A percentile compares a stretch with the other conserved stretches of the same genome.
These are phyloP conservation scores for Tetragnatha montana DNA, from an alignment of 2,888 invertebrate species.

Conservation along the genomic window DNA sequence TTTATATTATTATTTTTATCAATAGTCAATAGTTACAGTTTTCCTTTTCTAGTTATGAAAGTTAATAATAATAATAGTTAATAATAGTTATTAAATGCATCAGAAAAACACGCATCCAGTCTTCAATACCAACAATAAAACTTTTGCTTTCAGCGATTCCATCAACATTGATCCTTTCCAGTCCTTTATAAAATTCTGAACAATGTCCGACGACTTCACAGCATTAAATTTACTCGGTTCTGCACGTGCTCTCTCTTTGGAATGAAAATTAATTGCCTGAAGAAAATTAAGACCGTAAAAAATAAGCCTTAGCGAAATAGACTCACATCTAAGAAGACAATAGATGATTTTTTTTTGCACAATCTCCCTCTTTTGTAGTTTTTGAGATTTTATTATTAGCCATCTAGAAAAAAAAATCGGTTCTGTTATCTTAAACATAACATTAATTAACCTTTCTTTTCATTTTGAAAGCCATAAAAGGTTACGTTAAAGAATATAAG, in stretches of 20 bases:
- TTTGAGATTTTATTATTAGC: not conserved
- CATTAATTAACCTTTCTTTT: not conserved
- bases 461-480: not conserved
- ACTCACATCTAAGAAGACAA: conserved; percentile 21
- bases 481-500: not conserved
- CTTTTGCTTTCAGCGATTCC: not conserved
- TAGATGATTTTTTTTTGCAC: not conserved
- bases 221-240: not conserved
- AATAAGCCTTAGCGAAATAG: not conserved
- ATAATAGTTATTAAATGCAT: too few species aligned
- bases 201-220: conserved; percentile 14
- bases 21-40: too few species aligned
- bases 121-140: not conserved
- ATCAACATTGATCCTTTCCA: not conserved
- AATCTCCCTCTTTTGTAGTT: not conserved
- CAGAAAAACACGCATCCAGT: too few species aligned
- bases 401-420: not conserved
- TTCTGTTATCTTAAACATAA: not conserved
- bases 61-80: too few species aligned
- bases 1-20: too few species aligned
- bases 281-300: not conserved
- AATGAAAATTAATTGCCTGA: conserved; percentile 26
- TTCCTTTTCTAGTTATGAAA: too few species aligned
- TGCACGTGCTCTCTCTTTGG: not conserved
- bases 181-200: not conserved